Base-by-base conservation (phyloP, 2,797 vertebrate genomes). In the Coilia nasus region DNA sequence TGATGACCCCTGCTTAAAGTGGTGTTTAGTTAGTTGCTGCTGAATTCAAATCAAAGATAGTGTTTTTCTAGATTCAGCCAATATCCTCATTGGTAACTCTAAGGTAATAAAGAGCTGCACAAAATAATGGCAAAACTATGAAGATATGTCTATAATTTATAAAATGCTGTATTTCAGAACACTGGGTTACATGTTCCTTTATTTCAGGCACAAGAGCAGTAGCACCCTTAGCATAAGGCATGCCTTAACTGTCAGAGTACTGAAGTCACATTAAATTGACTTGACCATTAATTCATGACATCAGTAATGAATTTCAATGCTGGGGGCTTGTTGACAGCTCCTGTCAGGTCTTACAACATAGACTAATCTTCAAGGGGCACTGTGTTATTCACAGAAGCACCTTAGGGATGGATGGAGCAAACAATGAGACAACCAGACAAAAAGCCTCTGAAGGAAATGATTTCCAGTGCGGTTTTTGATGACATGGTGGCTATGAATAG, bases 361-460 rank as follows among this genome's bases (percentile, higher is more conserved):
- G 71, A 44, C 71, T 78, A 78, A 78, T 78, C 31, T 78, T 78
- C 35, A 78, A 44, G 71, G 71, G 71, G 35, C 64, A 78, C 31
- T 44, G 71, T 41, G 71, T 78, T 78, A 21, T 44, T 35, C 71
- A 78, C 35, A 44, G 71, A 44, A 11, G 19, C 35, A 78, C 71
- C 71, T 78, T 35, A 2, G 71, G 71, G 31, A 71, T 15, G 62
- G 23, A 6, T 6, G n/a, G 9, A 62, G n/a, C 4, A 62, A 62
- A 23, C 21, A 62, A 7, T 4, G 25, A 19, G 14, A 75, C 15
- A 75, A 7, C 15, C 10, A 78, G 19, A 21, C 71, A 78, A 78
- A 41, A 78, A 44, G 31, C 6, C 17, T 78, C 0, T 44, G 2
- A 41, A 44, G 15, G 71, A 78, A 78, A 78, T 78, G 35, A 78